Conservation (phyloP, 2,797 vertebrate species). For the Hyperoplus immaculatus region DNA sequence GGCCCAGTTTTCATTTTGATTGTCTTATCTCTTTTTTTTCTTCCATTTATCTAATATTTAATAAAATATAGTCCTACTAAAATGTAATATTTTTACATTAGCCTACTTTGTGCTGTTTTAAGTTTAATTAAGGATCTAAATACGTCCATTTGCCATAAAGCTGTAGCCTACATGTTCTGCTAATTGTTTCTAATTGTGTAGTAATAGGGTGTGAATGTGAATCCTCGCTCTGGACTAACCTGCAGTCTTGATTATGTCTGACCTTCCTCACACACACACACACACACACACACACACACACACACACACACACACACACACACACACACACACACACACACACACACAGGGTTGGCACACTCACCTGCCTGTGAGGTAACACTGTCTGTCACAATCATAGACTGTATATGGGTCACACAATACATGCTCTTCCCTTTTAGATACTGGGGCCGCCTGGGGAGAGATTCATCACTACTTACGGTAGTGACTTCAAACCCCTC, state of each 20-base stretch:
- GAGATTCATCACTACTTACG: constrained; percentile 53
- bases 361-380: neutral
- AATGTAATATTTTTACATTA: too few species aligned
- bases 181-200: neutral
- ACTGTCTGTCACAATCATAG: neutral
- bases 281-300: neutral
- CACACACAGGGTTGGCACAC: too few species aligned
- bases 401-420: neutral
- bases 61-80: too few species aligned
- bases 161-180: neutral
- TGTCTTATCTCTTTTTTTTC: too few species aligned
- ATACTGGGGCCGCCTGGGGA: neutral
- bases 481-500: constrained; percentile 35
- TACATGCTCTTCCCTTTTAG: constrained; percentile 5
- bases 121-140: too few species aligned
- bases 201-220: too few species aligned
- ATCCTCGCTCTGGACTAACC: neutral
- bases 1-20: too few species aligned
- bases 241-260: neutral
- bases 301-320: too few species aligned
- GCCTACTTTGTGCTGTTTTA: too few species aligned
- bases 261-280: neutral
- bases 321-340: too few species aligned
- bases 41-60: too few species aligned
- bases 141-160: neutral